A percentile compares a stretch with the other conserved stretches of the same genome.
phyloP scores from a whole-genome alignment of 1,140 invertebrate species.

The Drosophila orena region DNA sequence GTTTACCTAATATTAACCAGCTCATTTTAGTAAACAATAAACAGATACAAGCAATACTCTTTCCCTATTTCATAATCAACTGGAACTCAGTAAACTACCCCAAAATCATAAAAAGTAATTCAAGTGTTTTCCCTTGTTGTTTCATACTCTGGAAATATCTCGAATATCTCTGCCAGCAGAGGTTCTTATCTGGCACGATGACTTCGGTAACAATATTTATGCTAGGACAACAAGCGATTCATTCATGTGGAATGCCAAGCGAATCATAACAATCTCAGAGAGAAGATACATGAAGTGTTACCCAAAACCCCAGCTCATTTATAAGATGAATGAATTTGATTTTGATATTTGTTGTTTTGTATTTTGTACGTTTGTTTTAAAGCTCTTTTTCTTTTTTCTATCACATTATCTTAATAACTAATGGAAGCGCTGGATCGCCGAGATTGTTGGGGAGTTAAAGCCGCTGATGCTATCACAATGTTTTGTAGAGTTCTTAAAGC shows the following conservation, averaged over 20 bases:
- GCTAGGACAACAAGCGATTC: constrained; percentile 16
- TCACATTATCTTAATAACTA: constrained; percentile 78
- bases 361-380: constrained; percentile 63
- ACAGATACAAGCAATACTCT: no score
- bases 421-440: constrained; percentile 78
- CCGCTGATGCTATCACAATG: constrained; percentile 76
- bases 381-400: constrained; percentile 74
- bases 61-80: not conserved
- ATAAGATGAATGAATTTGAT: constrained; percentile 52
- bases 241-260: constrained; percentile 17
- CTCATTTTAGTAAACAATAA: no score
- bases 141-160: constrained; percentile 20
- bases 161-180: constrained; percentile 3
- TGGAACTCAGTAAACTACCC: constrained; percentile 2
- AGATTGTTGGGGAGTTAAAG: constrained; percentile 48
- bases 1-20: no score
- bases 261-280: constrained; percentile 24
- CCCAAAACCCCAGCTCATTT: constrained; percentile 33
- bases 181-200: constrained; percentile 29
- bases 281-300: constrained; percentile 5
- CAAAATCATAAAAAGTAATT: constrained; percentile 6
- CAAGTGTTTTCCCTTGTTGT: constrained; percentile 18
- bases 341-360: constrained; percentile 55
- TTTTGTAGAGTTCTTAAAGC: constrained; percentile 66
- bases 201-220: constrained; percentile 18